phyloP scores from a whole-genome alignment of 1,140 invertebrate species.

The Protaetia brevitarsis region DNA sequence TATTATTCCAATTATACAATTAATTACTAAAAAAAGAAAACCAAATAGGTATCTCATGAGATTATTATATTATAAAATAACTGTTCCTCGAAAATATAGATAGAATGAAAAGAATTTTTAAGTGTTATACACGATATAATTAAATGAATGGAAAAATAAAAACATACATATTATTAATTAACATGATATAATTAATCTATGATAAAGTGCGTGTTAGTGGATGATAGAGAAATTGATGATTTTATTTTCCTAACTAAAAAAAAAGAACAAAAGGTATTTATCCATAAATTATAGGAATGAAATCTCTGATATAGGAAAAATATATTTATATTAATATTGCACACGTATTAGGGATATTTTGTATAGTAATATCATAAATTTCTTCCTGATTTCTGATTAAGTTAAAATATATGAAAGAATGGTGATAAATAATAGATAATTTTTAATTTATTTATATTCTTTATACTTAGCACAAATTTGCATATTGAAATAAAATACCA shows the following conservation, averaged over 20 bases:
- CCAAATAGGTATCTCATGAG: too few relatives aligned
- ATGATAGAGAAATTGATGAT: background rate
- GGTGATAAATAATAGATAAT: too few relatives aligned
- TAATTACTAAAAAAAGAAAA: too few relatives aligned
- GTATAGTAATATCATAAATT: too few relatives aligned
- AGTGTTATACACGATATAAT: background rate
- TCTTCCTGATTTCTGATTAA: too few relatives aligned
- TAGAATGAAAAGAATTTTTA: background rate
- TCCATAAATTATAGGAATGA: background rate
- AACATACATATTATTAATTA: constrained; percentile 7
- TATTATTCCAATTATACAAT: background rate
- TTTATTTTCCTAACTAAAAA: constrained; percentile 15
- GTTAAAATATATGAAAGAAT: too few relatives aligned
- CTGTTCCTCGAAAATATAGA: constrained; percentile 12
- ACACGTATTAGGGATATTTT: too few relatives aligned
- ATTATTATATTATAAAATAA: too few relatives aligned
- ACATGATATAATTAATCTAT: constrained; percentile 13
- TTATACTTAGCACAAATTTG: too few relatives aligned
- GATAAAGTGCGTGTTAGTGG: constrained; percentile 1
- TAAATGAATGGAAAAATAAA: background rate
- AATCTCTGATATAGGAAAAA: background rate
- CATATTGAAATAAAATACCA: too few relatives aligned
- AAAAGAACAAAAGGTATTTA: constrained; percentile 17
- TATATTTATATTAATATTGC: background rate
- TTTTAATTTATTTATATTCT: too few relatives aligned